Evolutionary conservation across 1,140 invertebrate genomes (phyloP).

Genomic region (Ostrea edulis): DNA sequence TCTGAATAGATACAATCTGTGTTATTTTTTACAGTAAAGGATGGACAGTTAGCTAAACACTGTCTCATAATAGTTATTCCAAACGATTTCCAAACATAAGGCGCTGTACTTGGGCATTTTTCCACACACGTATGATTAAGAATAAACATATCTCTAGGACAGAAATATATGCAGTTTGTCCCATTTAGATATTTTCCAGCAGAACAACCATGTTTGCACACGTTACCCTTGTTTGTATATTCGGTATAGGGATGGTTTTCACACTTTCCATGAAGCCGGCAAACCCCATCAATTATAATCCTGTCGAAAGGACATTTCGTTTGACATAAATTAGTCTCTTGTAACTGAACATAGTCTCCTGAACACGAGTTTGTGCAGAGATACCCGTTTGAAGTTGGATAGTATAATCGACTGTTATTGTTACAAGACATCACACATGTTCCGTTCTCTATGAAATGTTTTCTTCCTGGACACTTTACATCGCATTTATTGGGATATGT

Average conservation of each 20-base stretch:
- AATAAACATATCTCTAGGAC: neutral
- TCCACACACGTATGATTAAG: neutral
- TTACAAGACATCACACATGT: neutral
- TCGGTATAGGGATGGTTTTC: neutral
- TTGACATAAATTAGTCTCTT: neutral
- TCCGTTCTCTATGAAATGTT: slow-evolving; percentile 1
- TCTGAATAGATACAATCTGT: neutral
- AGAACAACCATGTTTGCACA: neutral
- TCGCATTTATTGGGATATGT: neutral
- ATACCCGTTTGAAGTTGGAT: neutral
- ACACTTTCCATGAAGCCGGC: neutral
- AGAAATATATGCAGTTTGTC: neutral
- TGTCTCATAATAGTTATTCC: neutral
- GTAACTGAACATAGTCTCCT: neutral
- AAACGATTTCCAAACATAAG: neutral
- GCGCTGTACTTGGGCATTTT: neutral
- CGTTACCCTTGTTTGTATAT: neutral
- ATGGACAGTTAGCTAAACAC: neutral
- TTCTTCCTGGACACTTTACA: neutral
- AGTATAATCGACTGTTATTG: neutral
- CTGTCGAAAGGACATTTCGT: neutral
- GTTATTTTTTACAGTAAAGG: neutral
- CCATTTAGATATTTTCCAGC: neutral
- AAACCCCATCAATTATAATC: neutral
- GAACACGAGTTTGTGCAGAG: neutral